phyloP scores from a whole-genome alignment of 1,140 invertebrate genomes.

The Caenorhabditis remanei region DNA sequence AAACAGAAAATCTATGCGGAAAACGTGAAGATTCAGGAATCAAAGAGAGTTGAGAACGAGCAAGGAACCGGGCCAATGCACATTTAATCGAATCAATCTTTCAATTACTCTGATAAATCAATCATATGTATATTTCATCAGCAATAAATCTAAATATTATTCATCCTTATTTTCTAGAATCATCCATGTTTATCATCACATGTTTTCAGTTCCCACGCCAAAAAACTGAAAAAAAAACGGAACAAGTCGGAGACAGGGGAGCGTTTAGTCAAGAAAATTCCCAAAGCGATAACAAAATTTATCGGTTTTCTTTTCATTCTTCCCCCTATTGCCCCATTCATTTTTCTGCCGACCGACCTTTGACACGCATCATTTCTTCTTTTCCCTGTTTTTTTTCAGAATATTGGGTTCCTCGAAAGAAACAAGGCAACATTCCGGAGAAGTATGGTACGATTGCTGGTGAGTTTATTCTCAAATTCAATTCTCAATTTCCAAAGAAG shows the following conservation, averaged over 20 bases:
- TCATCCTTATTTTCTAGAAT: background rate
- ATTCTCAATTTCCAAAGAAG: no score
- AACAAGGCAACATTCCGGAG: background rate
- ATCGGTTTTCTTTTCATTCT: conserved; percentile 15
- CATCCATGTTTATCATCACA: background rate
- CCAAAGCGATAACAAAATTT: conserved; percentile 44
- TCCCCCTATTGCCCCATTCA: background rate
- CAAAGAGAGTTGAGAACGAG: background rate
- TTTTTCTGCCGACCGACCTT: background rate
- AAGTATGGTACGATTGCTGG: background rate
- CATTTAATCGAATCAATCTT: conserved; percentile 21
- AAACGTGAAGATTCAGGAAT: background rate
- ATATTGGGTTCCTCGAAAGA: background rate
- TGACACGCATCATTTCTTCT: conserved; percentile 40
- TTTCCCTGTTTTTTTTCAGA: background rate
- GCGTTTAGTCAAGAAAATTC: conserved; percentile 27
- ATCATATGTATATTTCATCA: background rate
- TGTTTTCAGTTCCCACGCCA: conserved; percentile 1
- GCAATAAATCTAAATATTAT: background rate
- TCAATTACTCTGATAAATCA: background rate
- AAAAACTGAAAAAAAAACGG: background rate
- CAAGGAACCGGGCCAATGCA: conserved; percentile 21
- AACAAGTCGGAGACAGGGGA: conserved; percentile 6
- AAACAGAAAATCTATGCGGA: conserved; percentile 17
- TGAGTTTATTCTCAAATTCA: background rate